Conservation (phyloP, 2,797 vertebrate species). For the Scarus forsteni region DNA sequence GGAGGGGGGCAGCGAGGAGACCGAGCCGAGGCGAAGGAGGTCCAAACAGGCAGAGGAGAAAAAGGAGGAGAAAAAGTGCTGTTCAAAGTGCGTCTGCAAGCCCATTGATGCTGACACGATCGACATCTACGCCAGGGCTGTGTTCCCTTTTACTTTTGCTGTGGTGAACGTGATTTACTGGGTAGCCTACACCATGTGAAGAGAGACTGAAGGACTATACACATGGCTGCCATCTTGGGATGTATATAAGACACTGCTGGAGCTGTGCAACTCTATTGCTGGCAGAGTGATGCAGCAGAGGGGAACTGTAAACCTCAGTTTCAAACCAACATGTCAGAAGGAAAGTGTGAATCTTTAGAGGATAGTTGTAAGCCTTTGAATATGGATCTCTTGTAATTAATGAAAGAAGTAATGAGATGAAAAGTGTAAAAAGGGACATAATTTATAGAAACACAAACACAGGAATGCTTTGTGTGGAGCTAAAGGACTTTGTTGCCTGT, state of each 20-base stretch:
- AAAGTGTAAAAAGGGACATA: constrained; percentile 46
- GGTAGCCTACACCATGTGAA: constrained; percentile 96
- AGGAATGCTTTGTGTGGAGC: constrained; percentile 31
- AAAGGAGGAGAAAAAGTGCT: constrained; percentile 84
- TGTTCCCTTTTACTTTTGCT: constrained; percentile 97
- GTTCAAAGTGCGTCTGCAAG: constrained; percentile 91
- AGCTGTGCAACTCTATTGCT: constrained; percentile 48
- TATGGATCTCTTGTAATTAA: constrained; percentile 54
- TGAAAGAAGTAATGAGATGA: constrained; percentile 46
- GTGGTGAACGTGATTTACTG: constrained; percentile 98
- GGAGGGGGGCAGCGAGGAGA: constrained; percentile 82
- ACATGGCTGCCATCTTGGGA: constrained; percentile 43
- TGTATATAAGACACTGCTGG: constrained; percentile 72
- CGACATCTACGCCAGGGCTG: constrained; percentile 94
- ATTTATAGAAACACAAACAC: constrained; percentile 42
- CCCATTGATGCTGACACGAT: constrained; percentile 98
- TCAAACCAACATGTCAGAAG: constrained; percentile 23
- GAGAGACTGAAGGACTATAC: constrained; percentile 20
- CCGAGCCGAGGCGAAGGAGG: constrained; percentile 80
- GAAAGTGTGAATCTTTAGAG: neutral
- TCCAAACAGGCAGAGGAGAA: constrained; percentile 70
- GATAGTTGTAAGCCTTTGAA: constrained; percentile 39
- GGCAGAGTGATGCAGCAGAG: constrained; percentile 60
- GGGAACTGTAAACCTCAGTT: constrained; percentile 33
- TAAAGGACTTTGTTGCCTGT: constrained; percentile 37